Evolutionary conservation across 2,113 vertebrate genomes (phyloP).

Genomic region (Sisor rabdophorus): DNA sequence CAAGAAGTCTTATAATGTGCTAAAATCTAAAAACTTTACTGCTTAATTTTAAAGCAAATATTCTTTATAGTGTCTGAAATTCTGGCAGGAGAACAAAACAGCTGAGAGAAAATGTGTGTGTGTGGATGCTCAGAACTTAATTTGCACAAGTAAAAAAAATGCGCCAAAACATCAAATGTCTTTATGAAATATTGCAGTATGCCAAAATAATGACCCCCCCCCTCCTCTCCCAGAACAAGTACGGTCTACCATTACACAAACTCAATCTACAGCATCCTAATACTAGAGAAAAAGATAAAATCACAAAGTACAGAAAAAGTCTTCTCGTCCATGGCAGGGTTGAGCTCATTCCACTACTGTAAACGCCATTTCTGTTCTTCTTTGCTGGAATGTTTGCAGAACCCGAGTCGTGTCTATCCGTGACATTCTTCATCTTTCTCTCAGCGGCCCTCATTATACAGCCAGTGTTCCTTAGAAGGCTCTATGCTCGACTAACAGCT

Average conservation of each 20-base stretch:
- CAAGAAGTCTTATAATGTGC: background rate
- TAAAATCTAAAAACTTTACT: background rate
- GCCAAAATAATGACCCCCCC: background rate
- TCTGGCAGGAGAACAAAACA: background rate
- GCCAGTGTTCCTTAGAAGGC: conserved; percentile 22
- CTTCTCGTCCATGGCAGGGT: too few species aligned
- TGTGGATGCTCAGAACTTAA: background rate
- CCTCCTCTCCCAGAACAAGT: background rate
- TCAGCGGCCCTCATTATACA: conserved; percentile 41
- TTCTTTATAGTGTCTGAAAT: background rate
- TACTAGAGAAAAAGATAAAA: background rate
- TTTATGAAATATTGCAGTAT: background rate
- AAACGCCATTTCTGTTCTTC: conserved; percentile 13
- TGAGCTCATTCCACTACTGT: conserved; percentile 2
- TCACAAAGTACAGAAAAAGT: background rate
- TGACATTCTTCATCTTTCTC: conserved; percentile 69
- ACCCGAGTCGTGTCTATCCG: conserved; percentile 58
- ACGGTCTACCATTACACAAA: background rate
- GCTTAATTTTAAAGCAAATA: background rate
- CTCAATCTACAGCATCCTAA: background rate
- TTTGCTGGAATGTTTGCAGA: conserved; percentile 68
- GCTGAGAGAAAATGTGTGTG: background rate
- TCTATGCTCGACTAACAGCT: background rate
- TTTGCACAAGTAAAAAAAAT: background rate
- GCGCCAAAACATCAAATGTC: background rate